A percentile compares a stretch with the other conserved stretches of the same genome.
Conservation (phyloP, 2,797 vertebrate species). For the Podarcis lilfordi region DNA sequence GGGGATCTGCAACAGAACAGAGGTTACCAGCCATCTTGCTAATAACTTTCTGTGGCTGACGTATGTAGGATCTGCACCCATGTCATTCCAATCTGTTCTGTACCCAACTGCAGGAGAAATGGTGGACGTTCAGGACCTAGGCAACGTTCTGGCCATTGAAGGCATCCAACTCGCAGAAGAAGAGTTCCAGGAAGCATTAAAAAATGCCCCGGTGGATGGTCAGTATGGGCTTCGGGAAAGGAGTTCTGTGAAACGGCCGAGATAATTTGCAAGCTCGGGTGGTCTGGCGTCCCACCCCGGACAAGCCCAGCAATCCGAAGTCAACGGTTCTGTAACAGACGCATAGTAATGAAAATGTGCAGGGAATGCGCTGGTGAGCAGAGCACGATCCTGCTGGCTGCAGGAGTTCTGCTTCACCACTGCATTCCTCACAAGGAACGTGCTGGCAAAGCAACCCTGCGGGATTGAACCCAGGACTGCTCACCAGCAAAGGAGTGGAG, state of each 20-base stretch:
- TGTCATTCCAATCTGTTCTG: not conserved
- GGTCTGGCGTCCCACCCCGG: not conserved
- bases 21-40: not conserved
- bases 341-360: not conserved
- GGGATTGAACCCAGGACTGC: no score
- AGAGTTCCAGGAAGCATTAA: constrained; percentile 36
- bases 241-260: not conserved
- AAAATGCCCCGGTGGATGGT: constrained; percentile 46
- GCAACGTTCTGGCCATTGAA: constrained; percentile 36
- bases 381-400: no score
- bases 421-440: no score
- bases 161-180: constrained; percentile 42
- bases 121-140: constrained; percentile 37
- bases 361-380: no score
- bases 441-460: no score
- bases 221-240: not conserved
- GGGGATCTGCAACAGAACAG: not conserved
- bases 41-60: not conserved
- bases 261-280: not conserved
- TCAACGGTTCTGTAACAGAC: not conserved
- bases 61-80: not conserved
- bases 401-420: no score
- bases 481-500: no score
- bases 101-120: constrained; percentile 44
- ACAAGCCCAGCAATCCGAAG: not conserved